These are phyloP conservation scores for Coleophora deauratella DNA, from an alignment of 2,888 invertebrate genomes.

Conservation along the genomic window DNA sequence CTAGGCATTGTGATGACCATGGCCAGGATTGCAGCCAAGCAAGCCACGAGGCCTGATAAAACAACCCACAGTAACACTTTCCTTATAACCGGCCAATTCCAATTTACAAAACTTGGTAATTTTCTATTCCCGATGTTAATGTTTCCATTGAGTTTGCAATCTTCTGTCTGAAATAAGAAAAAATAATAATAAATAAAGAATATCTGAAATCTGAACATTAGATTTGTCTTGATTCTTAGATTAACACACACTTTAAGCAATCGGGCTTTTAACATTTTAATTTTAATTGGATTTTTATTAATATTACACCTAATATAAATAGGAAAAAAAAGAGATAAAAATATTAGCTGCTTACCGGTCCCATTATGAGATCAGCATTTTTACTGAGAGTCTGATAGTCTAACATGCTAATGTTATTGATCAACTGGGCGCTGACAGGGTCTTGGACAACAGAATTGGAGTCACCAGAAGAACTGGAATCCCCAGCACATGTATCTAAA, in stretches of 20 bases:
- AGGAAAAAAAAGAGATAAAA: no score
- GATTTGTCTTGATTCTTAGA: no score
- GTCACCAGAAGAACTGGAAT: conserved; percentile 67
- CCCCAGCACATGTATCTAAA: conserved; percentile 54
- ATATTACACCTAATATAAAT: no score
- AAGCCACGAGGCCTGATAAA: conserved; percentile 80
- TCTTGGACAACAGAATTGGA: conserved; percentile 67
- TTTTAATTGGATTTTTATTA: no score
- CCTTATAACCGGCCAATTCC: conserved; percentile 89
- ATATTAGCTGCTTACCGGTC: conserved; percentile 49
- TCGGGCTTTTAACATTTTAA: no score
- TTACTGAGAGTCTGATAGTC: conserved; percentile 69
- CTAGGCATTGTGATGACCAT: conserved; percentile 83
- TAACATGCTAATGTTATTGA: conserved; percentile 69
- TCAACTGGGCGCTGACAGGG: conserved; percentile 69
- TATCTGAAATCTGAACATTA: no score
- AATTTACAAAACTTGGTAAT: conserved; percentile 78
- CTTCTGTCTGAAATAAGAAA: conserved; percentile 68
- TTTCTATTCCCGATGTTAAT: conserved; percentile 57
- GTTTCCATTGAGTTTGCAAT: conserved; percentile 68
- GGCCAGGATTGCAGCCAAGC: conserved; percentile 81
- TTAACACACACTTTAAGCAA: no score
- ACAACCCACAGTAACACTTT: conserved; percentile 83
- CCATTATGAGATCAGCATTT: conserved; percentile 60
- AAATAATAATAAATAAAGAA: neutral